phyloP scores from a whole-genome alignment of 2,888 invertebrate genomes.

The Nomada fabriciana region DNA sequence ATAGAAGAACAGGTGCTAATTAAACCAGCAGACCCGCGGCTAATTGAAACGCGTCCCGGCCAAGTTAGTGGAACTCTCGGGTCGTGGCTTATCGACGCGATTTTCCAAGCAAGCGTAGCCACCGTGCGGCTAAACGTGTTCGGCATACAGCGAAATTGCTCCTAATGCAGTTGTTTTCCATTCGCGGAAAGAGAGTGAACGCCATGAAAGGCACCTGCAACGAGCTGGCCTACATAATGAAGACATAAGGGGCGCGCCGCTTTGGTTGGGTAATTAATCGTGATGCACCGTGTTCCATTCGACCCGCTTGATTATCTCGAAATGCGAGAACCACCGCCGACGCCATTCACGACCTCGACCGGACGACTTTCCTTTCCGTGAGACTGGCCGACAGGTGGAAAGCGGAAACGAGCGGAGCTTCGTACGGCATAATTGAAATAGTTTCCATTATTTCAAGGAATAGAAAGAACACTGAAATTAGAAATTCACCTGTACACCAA shows the following conservation, averaged over 20 bases:
- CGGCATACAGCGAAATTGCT: slow-evolving; percentile 75
- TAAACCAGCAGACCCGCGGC: slow-evolving; percentile 33
- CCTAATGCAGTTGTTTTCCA: slow-evolving; percentile 71
- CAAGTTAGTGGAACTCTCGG: slow-evolving; percentile 59
- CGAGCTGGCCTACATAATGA: slow-evolving; percentile 79
- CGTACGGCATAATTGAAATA: neutral
- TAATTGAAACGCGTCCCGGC: slow-evolving; percentile 52
- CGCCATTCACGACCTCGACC: slow-evolving; percentile 6
- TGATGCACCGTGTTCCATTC: slow-evolving; percentile 56
- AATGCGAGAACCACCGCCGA: slow-evolving; percentile 5
- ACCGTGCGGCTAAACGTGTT: slow-evolving; percentile 68
- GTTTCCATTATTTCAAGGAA: no score
- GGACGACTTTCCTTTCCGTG: slow-evolving; percentile 47
- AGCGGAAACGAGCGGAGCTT: neutral
- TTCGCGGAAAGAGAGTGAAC: slow-evolving; percentile 55
- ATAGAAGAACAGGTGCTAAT: slow-evolving; percentile 28
- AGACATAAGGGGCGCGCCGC: slow-evolving; percentile 73
- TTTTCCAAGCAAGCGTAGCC: slow-evolving; percentile 74
- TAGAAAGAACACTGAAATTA: no score
- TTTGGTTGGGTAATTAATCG: slow-evolving; percentile 72
- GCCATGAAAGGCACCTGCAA: slow-evolving; percentile 78
- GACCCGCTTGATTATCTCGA: slow-evolving; percentile 38
- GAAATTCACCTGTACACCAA: no score
- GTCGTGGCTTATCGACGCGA: slow-evolving; percentile 72
- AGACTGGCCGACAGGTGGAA: slow-evolving; percentile 3